Evolutionary conservation across 1,140 invertebrate genomes (phyloP).

Genomic region (Dendroctonus ponderosae): DNA sequence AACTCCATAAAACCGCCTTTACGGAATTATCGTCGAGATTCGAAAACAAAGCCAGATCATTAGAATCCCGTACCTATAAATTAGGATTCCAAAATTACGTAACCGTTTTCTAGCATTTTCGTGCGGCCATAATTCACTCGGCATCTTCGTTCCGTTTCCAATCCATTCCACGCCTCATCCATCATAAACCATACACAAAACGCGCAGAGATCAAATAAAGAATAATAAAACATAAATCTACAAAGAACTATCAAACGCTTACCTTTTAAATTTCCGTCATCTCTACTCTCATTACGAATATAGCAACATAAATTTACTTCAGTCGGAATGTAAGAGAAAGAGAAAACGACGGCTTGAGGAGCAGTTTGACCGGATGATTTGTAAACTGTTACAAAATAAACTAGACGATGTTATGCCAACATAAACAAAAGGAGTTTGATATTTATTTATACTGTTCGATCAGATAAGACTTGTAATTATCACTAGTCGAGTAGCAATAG

Average conservation of each 20-base stretch:
- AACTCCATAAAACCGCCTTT: no score
- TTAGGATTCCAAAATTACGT: no score
- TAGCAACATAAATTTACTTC: constrained; percentile 24
- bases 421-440: constrained; percentile 18
- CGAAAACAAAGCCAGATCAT: no score
- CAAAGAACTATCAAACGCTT: constrained; percentile 17
- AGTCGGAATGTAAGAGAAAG: constrained; percentile 18
- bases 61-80: no score
- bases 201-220: background rate
- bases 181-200: background rate
- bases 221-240: constrained; percentile 24
- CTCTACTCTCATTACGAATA: constrained; percentile 31
- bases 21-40: no score
- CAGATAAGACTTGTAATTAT: constrained; percentile 15
- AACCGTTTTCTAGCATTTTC: no score
- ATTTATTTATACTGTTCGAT: constrained; percentile 12
- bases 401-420: constrained; percentile 9
- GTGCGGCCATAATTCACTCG: no score
- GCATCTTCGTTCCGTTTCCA: no score
- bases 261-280: constrained; percentile 30
- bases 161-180: background rate
- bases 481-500: constrained; percentile 2
- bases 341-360: constrained; percentile 10
- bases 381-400: constrained; percentile 2
- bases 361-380: constrained; percentile 15